Evolutionary conservation across 2,797 vertebrate species (phyloP).

Genomic region (Notolepis coatsorum): DNA sequence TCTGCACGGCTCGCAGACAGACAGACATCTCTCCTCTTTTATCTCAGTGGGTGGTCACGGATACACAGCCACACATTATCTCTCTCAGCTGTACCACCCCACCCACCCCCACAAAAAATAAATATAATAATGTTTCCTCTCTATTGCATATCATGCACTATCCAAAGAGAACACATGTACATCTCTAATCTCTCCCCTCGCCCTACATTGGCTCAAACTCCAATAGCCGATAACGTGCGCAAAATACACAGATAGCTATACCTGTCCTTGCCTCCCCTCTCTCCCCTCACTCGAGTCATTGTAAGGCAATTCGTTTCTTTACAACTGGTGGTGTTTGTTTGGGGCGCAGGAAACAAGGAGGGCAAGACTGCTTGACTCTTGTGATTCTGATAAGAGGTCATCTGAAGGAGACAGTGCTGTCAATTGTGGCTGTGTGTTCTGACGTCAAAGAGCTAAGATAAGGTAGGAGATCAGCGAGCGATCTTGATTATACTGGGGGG

Average conservation of each 20-base stretch:
- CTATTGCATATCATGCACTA: constrained; percentile 5
- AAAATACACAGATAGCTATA: too few relatives aligned
- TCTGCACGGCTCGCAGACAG: constrained; percentile 41
- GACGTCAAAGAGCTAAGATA: too few relatives aligned
- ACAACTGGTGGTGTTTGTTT: background rate
- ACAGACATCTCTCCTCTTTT: constrained; percentile 48
- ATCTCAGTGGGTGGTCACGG: constrained; percentile 71
- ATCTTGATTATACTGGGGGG: too few relatives aligned
- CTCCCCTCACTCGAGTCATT: background rate
- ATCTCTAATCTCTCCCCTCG: background rate
- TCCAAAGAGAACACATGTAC: constrained; percentile 29
- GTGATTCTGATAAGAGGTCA: background rate
- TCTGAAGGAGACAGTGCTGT: background rate
- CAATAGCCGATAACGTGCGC: too few relatives aligned
- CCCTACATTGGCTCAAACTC: background rate
- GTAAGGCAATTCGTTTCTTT: background rate
- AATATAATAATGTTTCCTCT: constrained; percentile 26
- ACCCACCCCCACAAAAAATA: constrained; percentile 15
- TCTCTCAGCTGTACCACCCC: constrained; percentile 43
- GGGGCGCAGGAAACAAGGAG: too few relatives aligned
- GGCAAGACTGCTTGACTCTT: too few relatives aligned
- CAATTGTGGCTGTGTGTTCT: background rate
- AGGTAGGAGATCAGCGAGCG: too few relatives aligned
- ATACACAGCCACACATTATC: constrained; percentile 53
- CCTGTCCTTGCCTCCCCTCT: too few relatives aligned